Evolutionary conservation across 2,113 vertebrate genomes (phyloP), one percentile per base, ranked within the genome.

Genomic region (Ceyx melanurus): DNA sequence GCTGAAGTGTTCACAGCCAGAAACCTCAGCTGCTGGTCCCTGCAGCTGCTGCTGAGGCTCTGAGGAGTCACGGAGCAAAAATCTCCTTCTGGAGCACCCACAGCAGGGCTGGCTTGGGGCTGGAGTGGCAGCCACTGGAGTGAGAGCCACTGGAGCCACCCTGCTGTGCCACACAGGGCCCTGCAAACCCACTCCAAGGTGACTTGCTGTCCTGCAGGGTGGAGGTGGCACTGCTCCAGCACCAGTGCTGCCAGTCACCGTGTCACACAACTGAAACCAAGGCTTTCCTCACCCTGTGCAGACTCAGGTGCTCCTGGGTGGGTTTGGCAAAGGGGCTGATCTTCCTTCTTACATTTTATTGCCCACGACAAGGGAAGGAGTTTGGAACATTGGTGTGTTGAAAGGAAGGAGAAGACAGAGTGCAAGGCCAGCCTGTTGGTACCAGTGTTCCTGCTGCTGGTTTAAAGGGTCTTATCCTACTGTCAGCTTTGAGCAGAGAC

Each of bases 21-120:
- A 82, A 76, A 53, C 70, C 70, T 92, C 91, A 95, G 90, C 89
- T 93, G 93, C 90, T 56, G 61, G 40, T 83, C 46, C 65, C 51
- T 3, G 19, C 94, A 96, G 95, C 92, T 93, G 86, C 90, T 67
- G 50, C 88, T 7, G 50, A 15, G 58, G 48, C 74, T 88, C 51
- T 3, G 81, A 72, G 81, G 68, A 91, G 76, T 91, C 88, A 57
- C 60, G 25, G 48, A 29, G n/a, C 9, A 93, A 84, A 64, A 89
- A 86, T 76, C 75, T 13, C 0, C 76, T 64, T 17, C 58, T 51
- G 61, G 45, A 62, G 67, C 0, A 0, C 48, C 67, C 68, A n/a
- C 21, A 54, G 80, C 37, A 31, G 42, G 56, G 22, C 18, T 77
- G 61, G n/a, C 43, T 35, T 42, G 17, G 50, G 51, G 50, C 40